Evolutionary conservation across 2,113 vertebrate genomes (phyloP).

Genomic region (Campylomormyrus numenius): DNA sequence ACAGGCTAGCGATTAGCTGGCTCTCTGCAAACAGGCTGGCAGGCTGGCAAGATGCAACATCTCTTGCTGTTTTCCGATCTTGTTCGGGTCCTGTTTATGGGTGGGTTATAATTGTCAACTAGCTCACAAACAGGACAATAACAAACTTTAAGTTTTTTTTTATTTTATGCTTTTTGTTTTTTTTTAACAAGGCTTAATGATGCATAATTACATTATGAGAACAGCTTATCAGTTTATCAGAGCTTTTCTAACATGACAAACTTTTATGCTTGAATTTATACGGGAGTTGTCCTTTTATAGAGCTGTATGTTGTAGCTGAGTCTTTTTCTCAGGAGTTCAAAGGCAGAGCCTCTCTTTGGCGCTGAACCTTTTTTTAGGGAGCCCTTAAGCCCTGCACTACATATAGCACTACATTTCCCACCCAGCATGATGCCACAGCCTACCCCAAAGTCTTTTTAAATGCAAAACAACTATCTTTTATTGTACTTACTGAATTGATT

Average conservation of each 20-base stretch:
- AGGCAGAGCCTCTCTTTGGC: background rate
- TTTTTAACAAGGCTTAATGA: background rate
- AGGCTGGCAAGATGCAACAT: background rate
- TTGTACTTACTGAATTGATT: background rate
- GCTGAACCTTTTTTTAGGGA: background rate
- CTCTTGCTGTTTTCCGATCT: background rate
- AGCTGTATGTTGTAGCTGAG: background rate
- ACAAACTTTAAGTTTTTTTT: background rate
- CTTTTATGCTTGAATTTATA: background rate
- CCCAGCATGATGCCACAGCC: background rate
- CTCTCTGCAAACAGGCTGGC: background rate
- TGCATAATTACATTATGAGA: slow-evolving; percentile 6
- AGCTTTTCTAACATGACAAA: background rate
- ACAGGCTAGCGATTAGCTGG: background rate
- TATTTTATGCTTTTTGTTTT: background rate
- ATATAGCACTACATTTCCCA: background rate
- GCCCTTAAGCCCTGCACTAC: background rate
- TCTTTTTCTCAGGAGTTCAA: background rate
- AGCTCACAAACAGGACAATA: background rate
- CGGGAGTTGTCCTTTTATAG: background rate
- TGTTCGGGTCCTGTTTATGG: background rate
- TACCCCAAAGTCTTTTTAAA: background rate
- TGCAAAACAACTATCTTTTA: background rate
- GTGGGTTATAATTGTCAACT: background rate
- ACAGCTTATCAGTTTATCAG: background rate